Percentiles rank a stretch among this genome's conserved stretches.
Conservation (phyloP, 2,113 vertebrate species). For the Tretioscincus oriximinensis region DNA sequence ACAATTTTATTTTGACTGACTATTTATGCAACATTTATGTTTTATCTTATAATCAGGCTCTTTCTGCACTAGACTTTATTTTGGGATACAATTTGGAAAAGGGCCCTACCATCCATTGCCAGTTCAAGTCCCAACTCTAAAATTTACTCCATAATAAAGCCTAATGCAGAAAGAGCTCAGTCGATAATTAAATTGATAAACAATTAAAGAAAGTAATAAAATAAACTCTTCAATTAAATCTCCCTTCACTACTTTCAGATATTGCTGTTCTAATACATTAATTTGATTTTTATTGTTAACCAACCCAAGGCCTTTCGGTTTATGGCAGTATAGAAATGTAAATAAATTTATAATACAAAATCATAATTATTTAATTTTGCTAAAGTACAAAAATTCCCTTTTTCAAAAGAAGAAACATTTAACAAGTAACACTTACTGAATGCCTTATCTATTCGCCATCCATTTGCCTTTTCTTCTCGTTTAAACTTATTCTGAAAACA, state of each 20-base stretch:
- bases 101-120: too few relatives aligned
- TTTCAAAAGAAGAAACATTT: background rate
- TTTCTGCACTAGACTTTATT: too few relatives aligned
- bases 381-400: background rate
- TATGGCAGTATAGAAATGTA: too few relatives aligned
- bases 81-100: too few relatives aligned
- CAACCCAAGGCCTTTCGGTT: too few relatives aligned
- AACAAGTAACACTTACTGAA: constrained; percentile 83
- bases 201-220: background rate
- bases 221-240: background rate
- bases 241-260: background rate
- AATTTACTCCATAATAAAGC: too few relatives aligned
- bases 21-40: background rate
- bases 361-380: background rate
- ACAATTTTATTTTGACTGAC: too few relatives aligned
- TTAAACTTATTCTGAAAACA: constrained; percentile 95
- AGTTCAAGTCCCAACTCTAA: too few relatives aligned
- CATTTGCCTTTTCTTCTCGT: constrained; percentile 88
- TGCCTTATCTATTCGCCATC: constrained; percentile 96
- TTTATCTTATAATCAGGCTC: background rate
- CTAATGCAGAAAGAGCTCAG: background rate
- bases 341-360: background rate
- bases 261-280: too few relatives aligned
- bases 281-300: too few relatives aligned
- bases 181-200: background rate